Conservation (phyloP, 2,888 invertebrate species). For the Oligia fasciuncula region DNA sequence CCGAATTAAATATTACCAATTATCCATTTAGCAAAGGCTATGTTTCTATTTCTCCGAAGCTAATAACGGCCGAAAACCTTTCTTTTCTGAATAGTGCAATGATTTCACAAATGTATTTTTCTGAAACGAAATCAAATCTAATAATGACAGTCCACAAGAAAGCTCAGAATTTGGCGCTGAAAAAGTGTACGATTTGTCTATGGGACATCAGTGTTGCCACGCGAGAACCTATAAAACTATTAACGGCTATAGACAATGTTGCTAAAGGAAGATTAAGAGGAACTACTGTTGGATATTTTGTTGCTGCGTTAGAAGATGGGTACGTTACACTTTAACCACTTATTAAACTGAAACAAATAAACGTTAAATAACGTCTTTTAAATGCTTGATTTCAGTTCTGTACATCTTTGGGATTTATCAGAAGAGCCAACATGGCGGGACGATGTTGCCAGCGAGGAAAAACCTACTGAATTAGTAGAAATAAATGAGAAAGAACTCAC, state of each 20-base stretch:
- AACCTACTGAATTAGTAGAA: slow-evolving; percentile 72
- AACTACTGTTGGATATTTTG: slow-evolving; percentile 79
- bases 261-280: slow-evolving; percentile 78
- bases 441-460: slow-evolving; percentile 69
- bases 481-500: slow-evolving; percentile 67
- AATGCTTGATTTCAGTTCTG: slow-evolving; percentile 74
- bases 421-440: slow-evolving; percentile 79
- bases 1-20: slow-evolving; percentile 74
- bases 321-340: slow-evolving; percentile 64
- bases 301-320: slow-evolving; percentile 84
- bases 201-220: slow-evolving; percentile 83
- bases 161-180: slow-evolving; percentile 52
- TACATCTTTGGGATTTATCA: slow-evolving; percentile 85
- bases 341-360: background rate
- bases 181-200: slow-evolving; percentile 78
- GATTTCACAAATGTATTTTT: slow-evolving; percentile 76
- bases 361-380: background rate
- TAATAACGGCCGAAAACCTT: slow-evolving; percentile 66
- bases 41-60: slow-evolving; percentile 72
- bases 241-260: slow-evolving; percentile 81
- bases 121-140: slow-evolving; percentile 79
- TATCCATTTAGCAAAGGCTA: slow-evolving; percentile 83
- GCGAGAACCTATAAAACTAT: slow-evolving; percentile 78
- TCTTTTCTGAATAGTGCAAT: slow-evolving; percentile 73
- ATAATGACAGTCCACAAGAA: slow-evolving; percentile 81